phyloP scores from a whole-genome alignment of 2,797 vertebrate genomes.

The Cyclura pinguis region DNA sequence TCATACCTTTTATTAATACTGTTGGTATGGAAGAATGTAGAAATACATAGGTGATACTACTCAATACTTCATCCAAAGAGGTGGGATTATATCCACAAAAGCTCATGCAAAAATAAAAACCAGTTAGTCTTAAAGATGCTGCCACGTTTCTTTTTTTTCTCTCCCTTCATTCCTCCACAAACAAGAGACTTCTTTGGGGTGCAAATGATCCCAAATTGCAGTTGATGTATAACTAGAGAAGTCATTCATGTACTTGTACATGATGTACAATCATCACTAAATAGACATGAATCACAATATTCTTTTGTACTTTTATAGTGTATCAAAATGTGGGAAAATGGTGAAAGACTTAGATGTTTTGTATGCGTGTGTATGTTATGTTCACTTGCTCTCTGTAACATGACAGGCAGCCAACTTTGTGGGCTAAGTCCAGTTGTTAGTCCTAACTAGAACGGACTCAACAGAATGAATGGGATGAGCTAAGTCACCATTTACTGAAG shows the following conservation, averaged over 20 bases:
- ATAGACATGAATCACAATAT: not conserved
- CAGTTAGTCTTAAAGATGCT: no score
- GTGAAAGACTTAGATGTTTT: not conserved
- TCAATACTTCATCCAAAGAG: no score
- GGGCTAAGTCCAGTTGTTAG: no score
- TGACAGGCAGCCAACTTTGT: not conserved
- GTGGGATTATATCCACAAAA: no score
- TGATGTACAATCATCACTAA: not conserved
- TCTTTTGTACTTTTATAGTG: not conserved
- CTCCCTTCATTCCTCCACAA: not conserved
- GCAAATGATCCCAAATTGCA: not conserved
- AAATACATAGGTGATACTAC: no score
- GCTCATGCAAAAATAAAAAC: not conserved
- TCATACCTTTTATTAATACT: no score
- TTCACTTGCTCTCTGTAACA: not conserved
- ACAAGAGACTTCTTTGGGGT: not conserved
- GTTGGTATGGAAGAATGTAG: no score
- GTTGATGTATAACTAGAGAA: not conserved
- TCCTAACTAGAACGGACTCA: no score
- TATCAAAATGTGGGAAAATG: no score
- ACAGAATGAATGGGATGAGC: no score
- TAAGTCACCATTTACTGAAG: no score
- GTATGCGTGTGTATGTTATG: not conserved
- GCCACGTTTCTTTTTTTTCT: not conserved
- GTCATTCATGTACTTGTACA: not conserved